These are phyloP conservation scores for Calycopis cecrops DNA, from an alignment of 1,140 invertebrate genomes.

Conservation along the genomic window DNA sequence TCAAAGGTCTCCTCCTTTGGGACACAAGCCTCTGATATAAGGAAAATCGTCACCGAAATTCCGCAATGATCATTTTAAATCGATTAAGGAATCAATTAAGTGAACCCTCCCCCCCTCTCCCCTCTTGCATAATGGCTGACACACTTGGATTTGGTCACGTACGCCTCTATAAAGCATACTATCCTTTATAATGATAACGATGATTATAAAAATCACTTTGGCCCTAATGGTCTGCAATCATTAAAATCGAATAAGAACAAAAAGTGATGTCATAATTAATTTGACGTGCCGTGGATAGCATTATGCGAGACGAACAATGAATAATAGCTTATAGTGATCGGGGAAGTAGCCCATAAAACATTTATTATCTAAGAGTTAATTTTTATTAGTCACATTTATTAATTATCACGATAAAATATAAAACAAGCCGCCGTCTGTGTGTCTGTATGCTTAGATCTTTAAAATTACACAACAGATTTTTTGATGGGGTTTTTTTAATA, in stretches of 20 bases:
- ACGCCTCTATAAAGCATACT: constrained; percentile 33
- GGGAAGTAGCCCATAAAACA: too few relatives aligned
- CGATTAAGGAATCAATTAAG: constrained; percentile 33
- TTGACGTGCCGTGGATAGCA: not conserved
- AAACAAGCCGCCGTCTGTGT: too few relatives aligned
- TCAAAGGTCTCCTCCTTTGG: not conserved
- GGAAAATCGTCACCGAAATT: not conserved
- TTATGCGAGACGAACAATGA: not conserved
- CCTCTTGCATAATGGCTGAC: constrained; percentile 38
- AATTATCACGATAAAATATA: too few relatives aligned
- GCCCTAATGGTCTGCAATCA: constrained; percentile 49
- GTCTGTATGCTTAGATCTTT: too few relatives aligned
- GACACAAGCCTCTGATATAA: not conserved
- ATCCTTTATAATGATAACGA: constrained; percentile 41
- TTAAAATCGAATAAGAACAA: constrained; percentile 25
- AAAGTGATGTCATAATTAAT: not conserved
- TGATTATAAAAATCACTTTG: constrained; percentile 44
- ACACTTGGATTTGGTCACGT: constrained; percentile 55
- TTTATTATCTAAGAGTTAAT: too few relatives aligned
- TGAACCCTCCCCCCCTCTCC: constrained; percentile 21
- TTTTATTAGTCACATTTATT: too few relatives aligned
- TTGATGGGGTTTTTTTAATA: too few relatives aligned
- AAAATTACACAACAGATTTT: too few relatives aligned
- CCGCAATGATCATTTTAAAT: constrained; percentile 34
- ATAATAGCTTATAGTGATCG: too few relatives aligned